phyloP scores from a whole-genome alignment of 2,797 vertebrate genomes.

The Lerista edwardsae region DNA sequence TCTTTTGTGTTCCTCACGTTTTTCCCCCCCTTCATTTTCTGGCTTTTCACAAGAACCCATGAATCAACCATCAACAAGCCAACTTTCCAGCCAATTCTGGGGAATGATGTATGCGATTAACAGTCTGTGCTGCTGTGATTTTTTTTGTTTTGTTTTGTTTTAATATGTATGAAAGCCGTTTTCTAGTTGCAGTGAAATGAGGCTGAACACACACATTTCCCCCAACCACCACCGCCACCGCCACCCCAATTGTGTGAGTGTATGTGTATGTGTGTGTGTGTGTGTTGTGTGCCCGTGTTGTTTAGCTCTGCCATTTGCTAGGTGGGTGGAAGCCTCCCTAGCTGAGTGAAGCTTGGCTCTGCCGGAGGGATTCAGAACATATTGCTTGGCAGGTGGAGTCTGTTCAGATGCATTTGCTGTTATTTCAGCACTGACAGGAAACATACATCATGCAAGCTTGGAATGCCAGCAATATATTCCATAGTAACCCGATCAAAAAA shows the following conservation, averaged over 20 bases:
- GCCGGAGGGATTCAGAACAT: constrained; percentile 81
- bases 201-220: constrained; percentile 30
- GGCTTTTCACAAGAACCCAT: constrained; percentile 35
- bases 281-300: constrained; percentile 32
- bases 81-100: constrained; percentile 55
- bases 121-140: not conserved
- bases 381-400: constrained; percentile 84
- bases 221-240: not conserved
- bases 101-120: constrained; percentile 62
- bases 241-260: not conserved
- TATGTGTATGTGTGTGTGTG: constrained; percentile 1
- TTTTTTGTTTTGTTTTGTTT: not conserved
- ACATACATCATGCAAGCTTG: constrained; percentile 86
- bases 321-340: constrained; percentile 77
- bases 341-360: constrained; percentile 65
- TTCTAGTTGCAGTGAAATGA: constrained; percentile 52
- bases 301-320: constrained; percentile 75
- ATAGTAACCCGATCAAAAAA: constrained; percentile 80
- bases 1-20: not conserved
- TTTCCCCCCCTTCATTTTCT: not conserved
- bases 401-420: constrained; percentile 85
- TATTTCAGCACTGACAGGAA: constrained; percentile 92
- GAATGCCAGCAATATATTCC: constrained; percentile 80
- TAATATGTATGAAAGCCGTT: not conserved
- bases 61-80: constrained; percentile 60